A percentile compares a stretch with the other conserved stretches of the same genome.
These are phyloP conservation scores for Emmelina monodactyla DNA, from an alignment of 2,888 invertebrate genomes.

Conservation along the genomic window DNA sequence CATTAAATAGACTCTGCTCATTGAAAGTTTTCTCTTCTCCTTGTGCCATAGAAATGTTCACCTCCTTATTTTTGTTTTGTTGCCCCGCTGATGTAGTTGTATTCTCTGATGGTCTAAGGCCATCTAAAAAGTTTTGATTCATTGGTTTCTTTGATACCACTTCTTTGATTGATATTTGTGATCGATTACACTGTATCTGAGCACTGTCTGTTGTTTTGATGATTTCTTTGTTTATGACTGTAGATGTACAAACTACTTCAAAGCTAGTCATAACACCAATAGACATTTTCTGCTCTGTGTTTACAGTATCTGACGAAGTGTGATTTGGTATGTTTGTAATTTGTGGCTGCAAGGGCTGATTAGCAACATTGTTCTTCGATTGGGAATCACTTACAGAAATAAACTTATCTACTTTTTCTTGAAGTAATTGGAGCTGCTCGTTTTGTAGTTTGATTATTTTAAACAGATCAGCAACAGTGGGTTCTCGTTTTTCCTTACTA, in stretches of 20 bases:
- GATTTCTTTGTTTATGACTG: conserved; percentile 48
- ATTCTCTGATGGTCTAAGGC: conserved; percentile 28
- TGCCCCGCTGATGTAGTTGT: conserved; percentile 6
- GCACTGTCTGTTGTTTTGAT: conserved; percentile 35
- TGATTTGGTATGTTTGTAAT: conserved; percentile 35
- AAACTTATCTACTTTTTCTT: conserved; percentile 70
- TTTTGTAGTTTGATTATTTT: conserved; percentile 73
- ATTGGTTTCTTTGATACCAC: conserved; percentile 33
- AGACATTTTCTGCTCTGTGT: conserved; percentile 64
- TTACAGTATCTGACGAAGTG: conserved; percentile 33
- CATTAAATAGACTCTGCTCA: conserved; percentile 52
- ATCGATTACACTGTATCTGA: conserved; percentile 49
- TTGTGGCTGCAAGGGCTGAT: conserved; percentile 23
- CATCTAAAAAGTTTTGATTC: conserved; percentile 50
- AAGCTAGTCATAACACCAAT: conserved; percentile 78
- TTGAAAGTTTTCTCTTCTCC: conserved; percentile 46
- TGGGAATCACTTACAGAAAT: conserved; percentile 27
- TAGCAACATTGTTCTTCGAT: conserved; percentile 19
- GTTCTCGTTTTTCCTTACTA: conserved; percentile 49
- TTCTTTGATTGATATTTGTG: conserved; percentile 51
- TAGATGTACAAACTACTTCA: conserved; percentile 65
- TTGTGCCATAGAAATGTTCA: conserved; percentile 11
- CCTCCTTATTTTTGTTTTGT: conserved; percentile 10
- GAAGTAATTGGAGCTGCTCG: conserved; percentile 70
- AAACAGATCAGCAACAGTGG: conserved; percentile 66